Base-by-base conservation (phyloP, 2,888 invertebrate genomes). In the Athripsodes cinereus region DNA sequence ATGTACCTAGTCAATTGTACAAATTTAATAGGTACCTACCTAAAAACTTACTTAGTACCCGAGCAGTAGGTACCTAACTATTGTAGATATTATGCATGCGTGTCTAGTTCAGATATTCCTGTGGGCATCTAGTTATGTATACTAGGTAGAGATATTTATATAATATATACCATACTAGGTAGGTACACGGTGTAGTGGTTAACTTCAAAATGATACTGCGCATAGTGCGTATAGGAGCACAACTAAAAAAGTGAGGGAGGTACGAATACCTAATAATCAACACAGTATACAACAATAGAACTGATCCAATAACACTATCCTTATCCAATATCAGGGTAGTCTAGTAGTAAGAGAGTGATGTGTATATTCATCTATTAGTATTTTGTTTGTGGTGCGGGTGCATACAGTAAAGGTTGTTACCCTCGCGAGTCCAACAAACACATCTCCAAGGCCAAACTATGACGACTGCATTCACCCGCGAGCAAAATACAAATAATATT, bases 371-470 rank as follows among this genome's bases (percentile, higher is more conserved):
- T 6, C 26, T 26, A 26, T 6, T 26, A 26, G 26, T 26, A n/a
- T n/a, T 26, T 26, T 26, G 26, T 26, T 10, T 3, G 10, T 6
- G 3, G 13, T 16, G 2, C 40, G 21, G 19, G 55, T 49, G 55
- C 44, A 19, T 34, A 21, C 16, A 3, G 13, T 13, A 57, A 57
- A 62, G 62, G 62, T 62, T 62, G 62, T 62, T 62, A 60, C 53
- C 62, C 62, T 53, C 57, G 57, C 52, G 26, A 35, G 53, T 57
- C 53, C 61, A 50, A 47, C 55, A 58, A n/a, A 57, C 54, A 57
- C 57, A 58, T 58, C 57, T 58, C 62, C 62, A 62, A 62, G 62
- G 62, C 62, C 62, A 60, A 59, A n/a, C n/a, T n/a, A n/a, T n/a
- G n/a, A 53, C 58, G 54, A 51, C 50, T 50, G 31, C 52, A 35